Evolutionary conservation across 1,140 invertebrate genomes (phyloP).

Genomic region (Phymastichus coffea): DNA sequence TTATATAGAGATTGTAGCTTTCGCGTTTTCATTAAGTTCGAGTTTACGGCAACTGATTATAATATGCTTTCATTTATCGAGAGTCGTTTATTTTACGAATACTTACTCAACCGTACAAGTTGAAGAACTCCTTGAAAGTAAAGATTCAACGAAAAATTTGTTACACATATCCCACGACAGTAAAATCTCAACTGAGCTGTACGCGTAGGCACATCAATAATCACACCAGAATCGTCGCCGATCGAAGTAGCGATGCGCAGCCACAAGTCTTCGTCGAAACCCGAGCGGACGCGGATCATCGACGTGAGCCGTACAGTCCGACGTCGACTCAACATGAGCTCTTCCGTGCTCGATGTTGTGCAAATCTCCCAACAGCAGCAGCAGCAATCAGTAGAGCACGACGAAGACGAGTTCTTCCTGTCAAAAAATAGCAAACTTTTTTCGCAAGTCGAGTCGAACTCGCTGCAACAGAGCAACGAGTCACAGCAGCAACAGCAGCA

Average conservation of each 20-base stretch:
- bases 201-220: no score
- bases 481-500: slow-evolving; percentile 32
- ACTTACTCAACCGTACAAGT: no score
- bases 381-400: slow-evolving; percentile 29
- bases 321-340: slow-evolving; percentile 45
- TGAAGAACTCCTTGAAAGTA: no score
- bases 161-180: no score
- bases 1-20: no score
- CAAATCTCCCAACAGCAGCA: slow-evolving; percentile 44
- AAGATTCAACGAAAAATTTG: no score
- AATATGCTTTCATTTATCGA: no score
- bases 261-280: slow-evolving; percentile 40
- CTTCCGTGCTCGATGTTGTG: slow-evolving; percentile 46
- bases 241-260: slow-evolving; percentile 36
- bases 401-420: slow-evolving; percentile 54
- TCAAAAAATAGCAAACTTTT: slow-evolving; percentile 70
- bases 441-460: slow-evolving; percentile 67
- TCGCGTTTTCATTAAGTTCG: no score
- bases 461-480: slow-evolving; percentile 36
- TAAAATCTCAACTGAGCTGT: no score
- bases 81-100: no score
- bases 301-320: slow-evolving; percentile 45
- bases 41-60: no score
- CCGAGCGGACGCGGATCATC: slow-evolving; percentile 36
- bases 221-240: slow-evolving; percentile 41